These are phyloP conservation scores for Gymnorhina tibicen DNA, from an alignment of 2,113 vertebrate genomes.

Conservation along the genomic window DNA sequence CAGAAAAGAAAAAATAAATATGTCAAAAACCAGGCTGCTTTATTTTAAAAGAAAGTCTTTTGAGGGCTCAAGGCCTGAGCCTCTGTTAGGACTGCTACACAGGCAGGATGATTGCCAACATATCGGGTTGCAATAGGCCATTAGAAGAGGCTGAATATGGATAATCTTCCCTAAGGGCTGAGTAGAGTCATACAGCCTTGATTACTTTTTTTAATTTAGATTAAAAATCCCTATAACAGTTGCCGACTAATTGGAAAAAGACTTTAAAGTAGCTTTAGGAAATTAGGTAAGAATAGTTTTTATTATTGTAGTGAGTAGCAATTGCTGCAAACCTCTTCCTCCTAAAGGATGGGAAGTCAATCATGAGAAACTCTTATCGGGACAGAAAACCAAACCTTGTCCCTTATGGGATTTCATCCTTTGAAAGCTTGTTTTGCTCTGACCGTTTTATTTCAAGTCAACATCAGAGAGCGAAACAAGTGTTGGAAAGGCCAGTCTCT, in stretches of 20 bases:
- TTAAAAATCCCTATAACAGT: slow-evolving; percentile 53
- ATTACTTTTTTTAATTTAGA: slow-evolving; percentile 61
- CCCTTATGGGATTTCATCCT: not conserved
- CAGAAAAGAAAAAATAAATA: not conserved
- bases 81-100: not conserved
- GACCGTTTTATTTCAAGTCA: not conserved
- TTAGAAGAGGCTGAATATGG: slow-evolving; percentile 39
- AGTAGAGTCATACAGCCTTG: slow-evolving; percentile 50
- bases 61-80: not conserved
- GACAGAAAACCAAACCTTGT: not conserved
- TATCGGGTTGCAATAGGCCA: slow-evolving; percentile 39
- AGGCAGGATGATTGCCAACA: not conserved
- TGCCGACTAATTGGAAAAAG: slow-evolving; percentile 55
- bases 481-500: not conserved
- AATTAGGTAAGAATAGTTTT: slow-evolving; percentile 61
- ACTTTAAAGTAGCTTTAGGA: slow-evolving; percentile 49
- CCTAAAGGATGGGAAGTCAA: not conserved
- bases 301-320: not conserved
- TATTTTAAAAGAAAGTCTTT: not conserved
- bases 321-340: not conserved
- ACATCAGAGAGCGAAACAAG: not conserved
- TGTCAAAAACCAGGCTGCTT: not conserved
- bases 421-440: not conserved
- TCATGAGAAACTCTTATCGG: not conserved
- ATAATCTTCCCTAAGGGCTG: slow-evolving; percentile 49